These are phyloP conservation scores for Branchellion lobata DNA, from an alignment of 2,888 invertebrate genomes.

Conservation along the genomic window DNA sequence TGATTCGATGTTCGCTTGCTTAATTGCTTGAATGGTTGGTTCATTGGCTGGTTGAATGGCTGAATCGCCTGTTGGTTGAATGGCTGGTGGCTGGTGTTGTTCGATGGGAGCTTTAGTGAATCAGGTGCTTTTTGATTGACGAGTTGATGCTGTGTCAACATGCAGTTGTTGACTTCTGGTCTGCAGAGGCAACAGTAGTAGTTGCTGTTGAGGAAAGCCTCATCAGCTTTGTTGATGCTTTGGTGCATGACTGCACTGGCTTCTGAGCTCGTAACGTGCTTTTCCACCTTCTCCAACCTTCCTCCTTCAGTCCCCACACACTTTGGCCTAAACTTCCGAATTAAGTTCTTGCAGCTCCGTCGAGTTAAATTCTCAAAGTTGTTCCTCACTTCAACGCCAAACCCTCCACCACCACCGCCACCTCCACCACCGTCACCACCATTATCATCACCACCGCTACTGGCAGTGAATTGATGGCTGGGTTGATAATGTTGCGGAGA, in stretches of 20 bases:
- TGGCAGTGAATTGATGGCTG: not conserved
- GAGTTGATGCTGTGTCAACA: not conserved
- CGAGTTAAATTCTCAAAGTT: not conserved
- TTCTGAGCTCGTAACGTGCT: no score
- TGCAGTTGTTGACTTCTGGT: not conserved
- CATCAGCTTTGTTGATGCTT: not conserved
- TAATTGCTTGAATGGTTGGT: not conserved
- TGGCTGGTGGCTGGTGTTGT: not conserved
- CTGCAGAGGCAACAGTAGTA: not conserved
- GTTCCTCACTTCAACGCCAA: not conserved
- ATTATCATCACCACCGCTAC: not conserved
- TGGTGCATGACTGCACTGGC: not conserved
- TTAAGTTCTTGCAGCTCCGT: no score
- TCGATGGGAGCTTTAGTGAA: not conserved
- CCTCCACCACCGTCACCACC: no score
- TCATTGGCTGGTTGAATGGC: not conserved
- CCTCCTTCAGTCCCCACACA: no score
- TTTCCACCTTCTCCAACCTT: no score
- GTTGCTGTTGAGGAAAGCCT: not conserved
- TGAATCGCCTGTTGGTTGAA: no score
- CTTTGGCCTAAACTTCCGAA: no score
- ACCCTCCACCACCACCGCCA: not conserved
- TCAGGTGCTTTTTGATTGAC: not conserved
- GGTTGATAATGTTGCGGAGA: not conserved
- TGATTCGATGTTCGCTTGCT: not conserved